Evolutionary conservation across 2,797 vertebrate species (phyloP).

Genomic region (Rhinogobio ventralis): DNA sequence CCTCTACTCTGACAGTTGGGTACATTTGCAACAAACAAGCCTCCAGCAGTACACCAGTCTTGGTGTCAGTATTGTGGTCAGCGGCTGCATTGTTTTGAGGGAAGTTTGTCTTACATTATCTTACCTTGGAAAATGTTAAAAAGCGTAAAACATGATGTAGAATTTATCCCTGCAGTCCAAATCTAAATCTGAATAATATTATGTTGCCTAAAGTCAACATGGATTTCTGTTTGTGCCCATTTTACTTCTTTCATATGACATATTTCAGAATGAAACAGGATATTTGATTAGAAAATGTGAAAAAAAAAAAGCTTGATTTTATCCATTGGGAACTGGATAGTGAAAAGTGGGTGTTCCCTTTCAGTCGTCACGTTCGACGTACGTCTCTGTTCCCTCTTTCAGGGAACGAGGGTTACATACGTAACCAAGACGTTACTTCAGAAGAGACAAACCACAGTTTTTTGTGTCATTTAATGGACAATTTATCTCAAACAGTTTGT

Average conservation of each 20-base stretch:
- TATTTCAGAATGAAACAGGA: not conserved
- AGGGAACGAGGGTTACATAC: no score
- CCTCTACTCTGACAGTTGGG: slow-evolving; percentile 15
- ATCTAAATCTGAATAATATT: not conserved
- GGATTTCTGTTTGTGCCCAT: not conserved
- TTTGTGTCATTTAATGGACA: not conserved
- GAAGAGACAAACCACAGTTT: not conserved
- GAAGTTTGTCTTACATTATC: slow-evolving; percentile 23
- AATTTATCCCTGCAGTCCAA: not conserved
- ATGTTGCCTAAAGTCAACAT: not conserved
- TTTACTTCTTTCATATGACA: not conserved
- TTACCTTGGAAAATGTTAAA: not conserved
- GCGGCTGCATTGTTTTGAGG: slow-evolving; percentile 14
- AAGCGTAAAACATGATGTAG: not conserved
- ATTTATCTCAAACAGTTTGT: not conserved
- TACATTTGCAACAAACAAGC: slow-evolving; percentile 32
- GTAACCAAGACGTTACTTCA: not conserved
- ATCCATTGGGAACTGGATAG: not conserved
- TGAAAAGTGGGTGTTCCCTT: not conserved
- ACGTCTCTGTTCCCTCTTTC: no score
- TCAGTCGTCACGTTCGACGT: no score
- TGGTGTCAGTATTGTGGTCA: slow-evolving; percentile 46
- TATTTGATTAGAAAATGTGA: no score
- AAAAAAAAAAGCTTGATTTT: not conserved
- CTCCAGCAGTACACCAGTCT: slow-evolving; percentile 45